Percentiles rank a stretch among this genome's conserved stretches.
Evolutionary conservation across 2,888 invertebrate genomes (phyloP).

Genomic region (Microplitis deprimator): DNA sequence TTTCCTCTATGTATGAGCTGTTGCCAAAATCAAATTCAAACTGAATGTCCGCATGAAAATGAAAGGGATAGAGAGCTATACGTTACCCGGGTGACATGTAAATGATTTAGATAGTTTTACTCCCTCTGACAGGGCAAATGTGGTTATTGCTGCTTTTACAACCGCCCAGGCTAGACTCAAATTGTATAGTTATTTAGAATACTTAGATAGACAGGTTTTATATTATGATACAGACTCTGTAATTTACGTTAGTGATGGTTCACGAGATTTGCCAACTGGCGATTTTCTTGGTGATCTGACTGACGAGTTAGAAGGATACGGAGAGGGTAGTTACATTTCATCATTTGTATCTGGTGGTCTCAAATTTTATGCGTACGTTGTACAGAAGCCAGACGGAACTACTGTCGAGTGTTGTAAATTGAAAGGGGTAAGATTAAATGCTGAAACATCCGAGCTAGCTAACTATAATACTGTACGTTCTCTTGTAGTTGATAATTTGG

Average conservation of each 20-base stretch:
- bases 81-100: conserved; percentile 62
- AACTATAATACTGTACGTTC: too few species aligned
- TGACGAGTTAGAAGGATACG: conserved; percentile 57
- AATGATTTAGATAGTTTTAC: conserved; percentile 45
- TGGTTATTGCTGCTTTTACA: conserved; percentile 62
- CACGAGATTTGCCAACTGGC: conserved; percentile 52
- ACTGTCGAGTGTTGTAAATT: conserved; percentile 52
- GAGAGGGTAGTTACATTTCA: conserved; percentile 55
- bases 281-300: conserved; percentile 62
- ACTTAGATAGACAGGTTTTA: conserved; percentile 55
- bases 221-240: conserved; percentile 64
- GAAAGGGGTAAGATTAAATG: too few species aligned
- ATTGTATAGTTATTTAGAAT: conserved; percentile 60
- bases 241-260: conserved; percentile 20
- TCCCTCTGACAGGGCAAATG: conserved; percentile 50
- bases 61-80: conserved; percentile 49
- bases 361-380: conserved; percentile 51
- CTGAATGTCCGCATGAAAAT: conserved; percentile 56
- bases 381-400: too few species aligned
- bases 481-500: too few species aligned
- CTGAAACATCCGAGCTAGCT: too few species aligned
- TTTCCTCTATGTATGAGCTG: conserved; percentile 62
- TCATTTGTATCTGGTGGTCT: conserved; percentile 63
- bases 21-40: conserved; percentile 51
- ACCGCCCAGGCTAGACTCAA: conserved; percentile 61